These are phyloP conservation scores for Dreissena polymorpha DNA, from an alignment of 1,140 invertebrate genomes.

Conservation along the genomic window DNA sequence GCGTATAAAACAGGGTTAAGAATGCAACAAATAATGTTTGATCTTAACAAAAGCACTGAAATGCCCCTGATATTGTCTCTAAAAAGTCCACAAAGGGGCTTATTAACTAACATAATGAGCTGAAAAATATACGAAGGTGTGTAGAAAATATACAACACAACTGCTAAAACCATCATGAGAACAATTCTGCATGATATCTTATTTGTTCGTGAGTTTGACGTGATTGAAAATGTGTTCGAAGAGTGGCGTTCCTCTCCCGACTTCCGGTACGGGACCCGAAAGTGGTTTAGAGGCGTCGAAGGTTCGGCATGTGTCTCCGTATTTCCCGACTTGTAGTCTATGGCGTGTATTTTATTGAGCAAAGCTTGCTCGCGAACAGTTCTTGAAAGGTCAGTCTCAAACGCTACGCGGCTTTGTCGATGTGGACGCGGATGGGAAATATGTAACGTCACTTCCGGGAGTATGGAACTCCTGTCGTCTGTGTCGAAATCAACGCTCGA, in stretches of 20 bases:
- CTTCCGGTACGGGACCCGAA: not conserved
- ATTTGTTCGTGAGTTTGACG: not conserved
- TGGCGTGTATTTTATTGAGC: not conserved
- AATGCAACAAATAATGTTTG: slow-evolving; percentile 35
- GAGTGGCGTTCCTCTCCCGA: not conserved
- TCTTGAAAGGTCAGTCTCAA: not conserved
- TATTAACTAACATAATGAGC: slow-evolving; percentile 10
- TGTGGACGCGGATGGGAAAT: not conserved
- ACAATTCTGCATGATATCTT: slow-evolving; percentile 1
- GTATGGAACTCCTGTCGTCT: not conserved
- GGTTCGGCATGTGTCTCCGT: not conserved
- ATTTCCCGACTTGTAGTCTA: not conserved
- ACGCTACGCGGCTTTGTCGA: not conserved
- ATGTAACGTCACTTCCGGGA: not conserved
- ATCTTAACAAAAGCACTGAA: not conserved
- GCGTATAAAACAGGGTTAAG: slow-evolving; percentile 32
- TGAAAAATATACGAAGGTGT: slow-evolving; percentile 32
- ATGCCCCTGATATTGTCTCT: not conserved
- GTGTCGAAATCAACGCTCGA: not conserved
- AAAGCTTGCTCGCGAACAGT: not conserved
- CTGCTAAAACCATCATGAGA: slow-evolving; percentile 1
- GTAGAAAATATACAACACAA: slow-evolving; percentile 35
- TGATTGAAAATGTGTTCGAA: slow-evolving; percentile 15
- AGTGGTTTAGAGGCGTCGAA: not conserved
- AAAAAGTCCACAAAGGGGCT: not conserved